A percentile compares a stretch with the other conserved stretches of the same genome.
These are phyloP conservation scores for Cinclus mexicanus DNA, from an alignment of 2,113 vertebrate genomes.

Conservation along the genomic window DNA sequence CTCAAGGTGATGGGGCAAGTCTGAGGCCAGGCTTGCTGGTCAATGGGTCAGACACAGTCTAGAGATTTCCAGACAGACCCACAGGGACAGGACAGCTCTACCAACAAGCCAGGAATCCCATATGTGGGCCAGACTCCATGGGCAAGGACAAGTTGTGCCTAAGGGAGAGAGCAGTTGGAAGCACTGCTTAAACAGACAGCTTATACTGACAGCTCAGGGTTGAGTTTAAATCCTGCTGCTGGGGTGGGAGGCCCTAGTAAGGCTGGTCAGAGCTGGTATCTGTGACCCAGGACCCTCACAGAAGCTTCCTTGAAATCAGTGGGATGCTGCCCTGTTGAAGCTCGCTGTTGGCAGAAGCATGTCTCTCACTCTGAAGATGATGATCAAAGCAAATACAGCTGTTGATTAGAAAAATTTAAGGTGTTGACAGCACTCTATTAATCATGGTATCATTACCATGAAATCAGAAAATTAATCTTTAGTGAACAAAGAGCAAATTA, in stretches of 20 bases:
- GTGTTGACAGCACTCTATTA: not conserved
- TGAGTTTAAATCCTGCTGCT: not conserved
- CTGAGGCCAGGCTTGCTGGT: not conserved
- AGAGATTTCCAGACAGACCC: not conserved
- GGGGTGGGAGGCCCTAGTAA: not conserved
- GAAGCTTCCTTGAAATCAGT: not conserved
- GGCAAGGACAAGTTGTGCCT: not conserved
- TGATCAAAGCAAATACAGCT: not conserved
- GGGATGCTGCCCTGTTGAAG: not conserved
- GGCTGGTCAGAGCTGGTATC: not conserved
- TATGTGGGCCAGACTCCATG: fast-evolving
- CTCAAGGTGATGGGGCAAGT: not conserved
- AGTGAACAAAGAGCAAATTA: not conserved
- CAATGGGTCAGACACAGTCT: not conserved
- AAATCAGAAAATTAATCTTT: not conserved
- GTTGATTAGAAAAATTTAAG: not conserved
- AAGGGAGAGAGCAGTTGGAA: fast-evolving
- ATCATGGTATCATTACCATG: not conserved
- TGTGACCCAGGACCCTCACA: not conserved
- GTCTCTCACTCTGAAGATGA: not conserved
- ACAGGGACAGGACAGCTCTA: fast-evolving
- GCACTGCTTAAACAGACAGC: fast-evolving
- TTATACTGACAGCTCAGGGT: fast-evolving
- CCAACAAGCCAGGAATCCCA: not conserved
- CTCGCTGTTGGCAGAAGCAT: fast-evolving